A percentile compares a stretch with the other conserved stretches of the same genome.
phyloP scores from a whole-genome alignment of 2,888 invertebrate genomes.

The Priocnemis perturbator region DNA sequence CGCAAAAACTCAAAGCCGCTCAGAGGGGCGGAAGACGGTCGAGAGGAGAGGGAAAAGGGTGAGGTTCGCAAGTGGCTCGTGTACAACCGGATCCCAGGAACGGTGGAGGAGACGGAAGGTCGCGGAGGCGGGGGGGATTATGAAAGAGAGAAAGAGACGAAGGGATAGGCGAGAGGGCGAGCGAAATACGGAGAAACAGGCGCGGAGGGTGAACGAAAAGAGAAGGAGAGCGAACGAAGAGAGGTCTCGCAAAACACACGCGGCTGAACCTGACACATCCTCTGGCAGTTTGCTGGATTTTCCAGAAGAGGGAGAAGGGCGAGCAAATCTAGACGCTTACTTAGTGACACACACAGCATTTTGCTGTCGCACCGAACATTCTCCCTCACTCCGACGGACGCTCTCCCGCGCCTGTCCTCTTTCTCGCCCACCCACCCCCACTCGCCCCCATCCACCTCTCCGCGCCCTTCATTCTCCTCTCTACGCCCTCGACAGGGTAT shows the following conservation, averaged over 20 bases:
- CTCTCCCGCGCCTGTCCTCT: slow-evolving; percentile 31
- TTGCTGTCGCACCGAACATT: slow-evolving; percentile 52
- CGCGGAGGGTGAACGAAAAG: slow-evolving; percentile 27
- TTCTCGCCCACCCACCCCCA: slow-evolving; percentile 26
- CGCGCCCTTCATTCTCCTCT: slow-evolving; percentile 5
- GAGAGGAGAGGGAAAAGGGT: slow-evolving; percentile 16
- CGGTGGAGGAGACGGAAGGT: slow-evolving; percentile 9
- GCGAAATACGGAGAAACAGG: slow-evolving; percentile 14
- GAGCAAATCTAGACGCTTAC: slow-evolving; percentile 65
- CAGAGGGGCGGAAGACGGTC: slow-evolving; percentile 14
- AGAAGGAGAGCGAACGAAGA: slow-evolving; percentile 40
- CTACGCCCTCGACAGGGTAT: slow-evolving; percentile 29
- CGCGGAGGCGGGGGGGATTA: slow-evolving; percentile 14
- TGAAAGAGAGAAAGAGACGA: slow-evolving; percentile 14
- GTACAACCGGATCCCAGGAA: slow-evolving; percentile 22
- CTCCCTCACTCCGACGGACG: slow-evolving; percentile 32
- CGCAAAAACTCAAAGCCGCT: slow-evolving; percentile 42
- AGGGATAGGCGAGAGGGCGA: slow-evolving; percentile 28
- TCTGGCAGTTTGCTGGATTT: slow-evolving; percentile 55
- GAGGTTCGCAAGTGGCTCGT: slow-evolving; percentile 43
- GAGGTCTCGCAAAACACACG: slow-evolving; percentile 62
- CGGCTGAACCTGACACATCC: slow-evolving; percentile 68
- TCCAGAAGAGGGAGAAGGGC: slow-evolving; percentile 46
- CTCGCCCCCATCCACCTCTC: slow-evolving; percentile 20
- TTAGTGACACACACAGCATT: slow-evolving; percentile 64